Evolutionary conservation across 23 tunicate genomes (phyloP).

Genomic region (Styela plicata): DNA sequence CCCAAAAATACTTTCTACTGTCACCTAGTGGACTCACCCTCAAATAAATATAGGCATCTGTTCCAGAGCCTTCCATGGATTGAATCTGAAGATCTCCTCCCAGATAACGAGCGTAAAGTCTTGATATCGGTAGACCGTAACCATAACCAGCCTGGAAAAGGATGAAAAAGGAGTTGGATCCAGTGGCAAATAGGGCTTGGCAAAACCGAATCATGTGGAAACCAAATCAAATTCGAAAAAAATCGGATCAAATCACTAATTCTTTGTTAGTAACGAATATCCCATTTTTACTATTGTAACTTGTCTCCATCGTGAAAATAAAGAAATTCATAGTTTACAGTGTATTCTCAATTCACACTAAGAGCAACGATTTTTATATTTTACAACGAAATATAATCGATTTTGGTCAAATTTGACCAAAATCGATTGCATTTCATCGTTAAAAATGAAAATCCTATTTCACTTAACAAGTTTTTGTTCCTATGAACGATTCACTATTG

Average conservation of each 20-base stretch:
- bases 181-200: no score
- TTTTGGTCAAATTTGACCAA: no score
- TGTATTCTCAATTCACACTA: not conserved
- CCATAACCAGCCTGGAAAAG: constrained; percentile 93
- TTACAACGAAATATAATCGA: no score
- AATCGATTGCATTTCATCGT: no score
- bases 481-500: no score
- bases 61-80: constrained; percentile 96
- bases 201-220: no score
- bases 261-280: no score
- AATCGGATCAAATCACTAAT: no score
- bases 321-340: not conserved
- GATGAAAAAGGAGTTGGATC: not conserved
- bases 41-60: constrained; percentile 91
- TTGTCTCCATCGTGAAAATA: not conserved
- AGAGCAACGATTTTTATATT: no score
- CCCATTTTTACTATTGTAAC: not conserved
- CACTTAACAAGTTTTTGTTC: no score
- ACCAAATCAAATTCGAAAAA: no score
- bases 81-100: constrained; percentile 96
- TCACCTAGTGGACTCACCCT: constrained; percentile 43
- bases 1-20: not conserved
- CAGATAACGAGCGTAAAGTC: constrained; percentile 94
- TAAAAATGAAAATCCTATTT: no score
- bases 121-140: constrained; percentile 92